These are phyloP conservation scores for Celastrina argiolus DNA, from an alignment of 2,888 invertebrate species.

Conservation along the genomic window DNA sequence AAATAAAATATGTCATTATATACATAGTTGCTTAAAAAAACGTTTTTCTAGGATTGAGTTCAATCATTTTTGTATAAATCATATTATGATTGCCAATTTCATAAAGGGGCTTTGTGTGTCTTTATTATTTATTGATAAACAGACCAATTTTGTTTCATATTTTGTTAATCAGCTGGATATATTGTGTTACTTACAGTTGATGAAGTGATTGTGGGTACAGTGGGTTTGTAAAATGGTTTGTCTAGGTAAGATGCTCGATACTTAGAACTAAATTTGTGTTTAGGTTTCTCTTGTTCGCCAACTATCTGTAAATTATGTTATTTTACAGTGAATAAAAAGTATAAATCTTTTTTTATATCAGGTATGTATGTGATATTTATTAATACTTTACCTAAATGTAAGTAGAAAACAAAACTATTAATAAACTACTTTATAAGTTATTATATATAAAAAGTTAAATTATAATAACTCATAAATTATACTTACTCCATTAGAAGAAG, in stretches of 20 bases:
- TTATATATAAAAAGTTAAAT: neutral
- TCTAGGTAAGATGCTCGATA: conserved; percentile 75
- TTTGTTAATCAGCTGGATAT: conserved; percentile 15
- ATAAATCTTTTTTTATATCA: neutral
- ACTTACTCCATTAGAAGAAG: conserved; percentile 68
- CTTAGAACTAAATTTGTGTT: conserved; percentile 78
- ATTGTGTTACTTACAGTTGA: conserved; percentile 66
- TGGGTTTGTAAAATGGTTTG: conserved; percentile 80
- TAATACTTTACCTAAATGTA: neutral
- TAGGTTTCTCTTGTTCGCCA: conserved; percentile 66
- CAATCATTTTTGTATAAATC: neutral
- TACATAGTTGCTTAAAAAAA: neutral
- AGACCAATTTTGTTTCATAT: conserved; percentile 21
- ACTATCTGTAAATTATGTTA: conserved; percentile 56
- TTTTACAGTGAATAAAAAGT: neutral
- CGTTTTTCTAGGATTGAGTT: no score
- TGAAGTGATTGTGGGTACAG: conserved; percentile 78
- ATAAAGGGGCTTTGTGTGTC: conserved; percentile 73
- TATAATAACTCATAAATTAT: conserved; percentile 15
- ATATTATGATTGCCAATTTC: conserved; percentile 59
- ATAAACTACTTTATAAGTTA: no score
- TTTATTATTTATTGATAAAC: conserved; percentile 28
- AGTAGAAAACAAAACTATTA: neutral
- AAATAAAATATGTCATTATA: conserved; percentile 22
- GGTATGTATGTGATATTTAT: neutral